Percentiles rank a stretch among this genome's conserved stretches.
These are phyloP conservation scores for Danio aesculapii DNA, from an alignment of 2,797 vertebrate genomes.

Conservation along the genomic window DNA sequence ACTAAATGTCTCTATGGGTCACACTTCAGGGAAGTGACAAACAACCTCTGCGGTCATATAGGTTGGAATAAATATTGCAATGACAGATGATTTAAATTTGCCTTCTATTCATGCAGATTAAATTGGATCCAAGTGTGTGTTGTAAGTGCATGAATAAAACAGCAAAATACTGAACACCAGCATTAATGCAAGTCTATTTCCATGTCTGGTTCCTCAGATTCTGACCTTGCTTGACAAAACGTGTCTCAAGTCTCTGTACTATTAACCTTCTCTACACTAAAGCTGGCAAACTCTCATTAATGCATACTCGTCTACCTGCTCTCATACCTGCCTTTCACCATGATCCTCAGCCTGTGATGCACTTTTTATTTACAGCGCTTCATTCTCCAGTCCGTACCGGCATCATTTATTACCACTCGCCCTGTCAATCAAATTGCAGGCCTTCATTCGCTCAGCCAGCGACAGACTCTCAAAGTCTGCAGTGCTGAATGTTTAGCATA, in stretches of 20 bases:
- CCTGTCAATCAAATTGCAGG: slow-evolving; percentile 68
- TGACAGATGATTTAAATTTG: neutral
- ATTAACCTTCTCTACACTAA: slow-evolving; percentile 21
- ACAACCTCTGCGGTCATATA: no score
- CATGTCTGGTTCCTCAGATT: slow-evolving; percentile 3
- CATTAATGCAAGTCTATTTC: slow-evolving; percentile 1
- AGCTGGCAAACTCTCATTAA: slow-evolving; percentile 13
- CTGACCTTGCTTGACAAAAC: slow-evolving; percentile 8
- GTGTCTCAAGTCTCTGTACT: slow-evolving; percentile 6
- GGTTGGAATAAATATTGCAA: no score
- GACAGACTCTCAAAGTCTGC: slow-evolving; percentile 44
- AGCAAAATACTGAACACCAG: neutral
- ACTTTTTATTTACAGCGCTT: slow-evolving; percentile 42
- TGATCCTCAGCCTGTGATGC: slow-evolving; percentile 3
- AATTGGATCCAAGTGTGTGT: neutral
- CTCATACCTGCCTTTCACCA: neutral
- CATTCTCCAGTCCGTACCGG: slow-evolving; percentile 59
- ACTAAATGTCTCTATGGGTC: no score
- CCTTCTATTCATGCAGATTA: neutral
- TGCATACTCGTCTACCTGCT: neutral
- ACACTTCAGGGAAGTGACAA: no score
- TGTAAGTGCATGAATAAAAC: neutral
- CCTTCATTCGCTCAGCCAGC: slow-evolving; percentile 38
- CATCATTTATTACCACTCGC: slow-evolving; percentile 72
- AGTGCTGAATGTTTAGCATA: slow-evolving; percentile 65